Base-by-base conservation (phyloP, 2,888 invertebrate species). In the Heliconius charithonia region DNA sequence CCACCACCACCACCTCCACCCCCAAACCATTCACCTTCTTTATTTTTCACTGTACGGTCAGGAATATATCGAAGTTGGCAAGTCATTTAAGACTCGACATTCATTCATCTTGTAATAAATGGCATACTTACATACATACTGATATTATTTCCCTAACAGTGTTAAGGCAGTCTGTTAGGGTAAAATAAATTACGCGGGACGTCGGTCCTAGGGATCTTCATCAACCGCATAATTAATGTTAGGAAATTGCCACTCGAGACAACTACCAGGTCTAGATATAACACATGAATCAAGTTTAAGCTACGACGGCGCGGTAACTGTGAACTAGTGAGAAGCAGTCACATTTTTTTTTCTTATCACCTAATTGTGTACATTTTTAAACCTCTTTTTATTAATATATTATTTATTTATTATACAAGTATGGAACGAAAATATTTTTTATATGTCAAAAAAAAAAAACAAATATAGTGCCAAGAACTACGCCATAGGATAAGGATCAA, bases 161-260 rank as follows among this genome's bases (percentile, higher is more conserved):
- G 70, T 77, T 79, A 75, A 78, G 78, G 77, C 76, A 75, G 74
- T 75, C 80, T 80, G 81, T 72, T 76, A 72, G 73, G 77, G 79
- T 78, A 85, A 89, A 86, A 87, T 88, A 87, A 90, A 90, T 89
- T 86, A 87, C 86, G 86, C 87, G 86, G 88, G 87, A 87, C 89
- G 87, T 88, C 86, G 85, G 83, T 83, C 85, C 85, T 83, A 83
- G 87, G 86, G 88, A 91, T 91, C 91, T 90, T 90, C 92, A 91
- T 91, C 90, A 88, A 85, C 89, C 89, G 86, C 90, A 90, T 90
- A 91, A 93, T 93, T 93, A 92, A 89, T 86, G 87, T 83, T 84
- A 88, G 93, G 92, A 93, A 92, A 94, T 93, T 93, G 91, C 89
- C 86, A 86, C 86, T 84, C 85, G 81, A 85, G 87, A 84, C 66